phyloP scores from a whole-genome alignment of 1,140 invertebrate species.

The Lineus longissimus region DNA sequence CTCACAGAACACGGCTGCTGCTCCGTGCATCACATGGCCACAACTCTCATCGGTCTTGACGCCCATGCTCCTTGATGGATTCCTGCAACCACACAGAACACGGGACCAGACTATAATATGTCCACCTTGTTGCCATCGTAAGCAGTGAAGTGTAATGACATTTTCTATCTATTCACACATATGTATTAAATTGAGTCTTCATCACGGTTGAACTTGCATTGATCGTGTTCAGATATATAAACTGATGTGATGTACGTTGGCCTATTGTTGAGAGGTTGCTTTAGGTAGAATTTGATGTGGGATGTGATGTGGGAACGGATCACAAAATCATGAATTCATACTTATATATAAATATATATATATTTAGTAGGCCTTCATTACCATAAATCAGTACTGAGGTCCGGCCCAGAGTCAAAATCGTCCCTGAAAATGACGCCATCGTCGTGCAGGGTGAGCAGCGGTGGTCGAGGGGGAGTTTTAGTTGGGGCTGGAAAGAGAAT shows the following conservation, averaged over 20 bases:
- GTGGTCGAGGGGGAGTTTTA: slow-evolving; percentile 26
- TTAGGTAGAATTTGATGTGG: background rate
- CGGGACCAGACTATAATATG: too few relatives aligned
- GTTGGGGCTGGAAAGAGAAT: slow-evolving; percentile 17
- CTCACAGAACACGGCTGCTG: slow-evolving; percentile 44
- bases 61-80: slow-evolving; percentile 20
- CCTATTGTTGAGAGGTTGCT: background rate
- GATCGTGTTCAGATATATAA: background rate
- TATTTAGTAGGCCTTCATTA: too few relatives aligned
- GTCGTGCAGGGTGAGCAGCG: slow-evolving; percentile 37
- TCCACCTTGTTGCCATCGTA: too few relatives aligned
- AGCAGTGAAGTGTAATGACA: too few relatives aligned
- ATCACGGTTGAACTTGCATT: too few relatives aligned
- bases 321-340: too few relatives aligned
- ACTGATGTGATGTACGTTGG: background rate
- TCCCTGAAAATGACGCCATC: slow-evolving; percentile 49
- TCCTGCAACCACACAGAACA: too few relatives aligned
- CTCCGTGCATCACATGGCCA: slow-evolving; percentile 42
- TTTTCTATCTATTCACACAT: too few relatives aligned
- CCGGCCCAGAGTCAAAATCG: slow-evolving; percentile 47
- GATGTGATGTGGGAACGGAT: background rate
- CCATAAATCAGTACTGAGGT: slow-evolving; percentile 33
- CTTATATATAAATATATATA: too few relatives aligned
- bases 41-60: slow-evolving; percentile 36
- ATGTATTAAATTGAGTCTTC: too few relatives aligned